Evolutionary conservation across 1,140 invertebrate genomes (phyloP), one percentile per base, ranked within the genome.

Genomic region (Mya arenaria): DNA sequence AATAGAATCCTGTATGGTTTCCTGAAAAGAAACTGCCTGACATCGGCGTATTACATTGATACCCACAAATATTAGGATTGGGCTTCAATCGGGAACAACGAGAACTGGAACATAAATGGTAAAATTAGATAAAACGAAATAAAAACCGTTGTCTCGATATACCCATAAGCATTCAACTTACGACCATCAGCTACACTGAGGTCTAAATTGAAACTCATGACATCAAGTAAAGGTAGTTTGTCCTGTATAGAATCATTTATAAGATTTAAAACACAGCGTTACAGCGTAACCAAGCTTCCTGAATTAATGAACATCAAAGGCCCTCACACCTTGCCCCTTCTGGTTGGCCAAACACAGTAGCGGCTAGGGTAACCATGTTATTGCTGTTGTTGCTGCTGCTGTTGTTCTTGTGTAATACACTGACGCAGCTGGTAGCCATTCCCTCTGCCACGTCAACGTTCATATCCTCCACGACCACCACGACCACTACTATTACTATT

Each of bases 41-140:
- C 60, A 63, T 19, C 60, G 28, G 30, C 60, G 28, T 17, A 63
- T 15, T 28, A 63, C 60, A 63, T 63, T 63, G 34, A 36, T 63
- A 36, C 60, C 28, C 17, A 63, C 39, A 63, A 34, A 36, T 1
- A 63, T 23, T 34, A 36, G 60, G 39, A 32, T 63, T 36, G 39
- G 39, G 39, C 39, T 36, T 36, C 39, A 36, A 25, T 63, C 60
- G 17, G 60, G 60, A 3, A 63, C 39, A 19, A 63, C 60, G 32
- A 63, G 60, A 63, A 63, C 32, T 3, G 60, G 60, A 4, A 63
- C 23, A 17, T 36, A 32, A 63, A 63, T 32, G 30, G 34, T 63
- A 63, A 63, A 63, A 34, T 32, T 36, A 34, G 60, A 36, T 19
- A 63, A 63, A 63, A 63, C 39, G 60, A 36, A 4, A 63, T 19